A percentile compares a stretch with the other conserved stretches of the same genome.
Evolutionary conservation across 2,113 vertebrate genomes (phyloP).

Genomic region (Scomber scombrus): DNA sequence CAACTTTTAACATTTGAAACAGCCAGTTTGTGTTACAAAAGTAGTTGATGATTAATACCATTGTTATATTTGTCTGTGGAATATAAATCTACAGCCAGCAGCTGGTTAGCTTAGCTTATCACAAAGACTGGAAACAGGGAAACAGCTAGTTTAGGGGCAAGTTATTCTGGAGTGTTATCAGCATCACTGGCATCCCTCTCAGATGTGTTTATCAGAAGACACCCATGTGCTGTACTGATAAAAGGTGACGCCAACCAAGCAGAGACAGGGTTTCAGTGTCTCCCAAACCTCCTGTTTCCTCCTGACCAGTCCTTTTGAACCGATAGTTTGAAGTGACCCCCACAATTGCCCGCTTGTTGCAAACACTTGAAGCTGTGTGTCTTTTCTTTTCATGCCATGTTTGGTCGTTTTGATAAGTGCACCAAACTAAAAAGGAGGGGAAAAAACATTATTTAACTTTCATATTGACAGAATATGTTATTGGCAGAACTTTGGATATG

Average conservation of each 20-base stretch:
- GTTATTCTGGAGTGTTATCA: slow-evolving; percentile 28
- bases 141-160: neutral
- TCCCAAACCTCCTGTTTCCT: slow-evolving; percentile 68
- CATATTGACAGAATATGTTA: slow-evolving; percentile 28
- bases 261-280: slow-evolving; percentile 1
- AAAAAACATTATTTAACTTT: neutral
- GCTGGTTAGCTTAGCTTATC: no score
- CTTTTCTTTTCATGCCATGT: slow-evolving; percentile 39
- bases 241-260: slow-evolving; percentile 59
- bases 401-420: slow-evolving; percentile 8
- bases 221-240: slow-evolving; percentile 59
- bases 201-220: slow-evolving; percentile 65
- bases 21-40: no score
- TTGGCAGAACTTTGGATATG: neutral
- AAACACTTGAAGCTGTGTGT: slow-evolving; percentile 12
- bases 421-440: neutral
- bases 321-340: slow-evolving; percentile 13
- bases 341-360: slow-evolving; percentile 8
- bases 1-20: neutral
- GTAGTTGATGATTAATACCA: no score
- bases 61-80: no score
- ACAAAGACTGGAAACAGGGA: no score
- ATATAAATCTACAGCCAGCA: no score
- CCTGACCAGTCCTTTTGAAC: slow-evolving; percentile 29
- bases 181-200: slow-evolving; percentile 38